Conservation (phyloP, 2,888 invertebrate genomes). For the Teleiodes luculella region DNA sequence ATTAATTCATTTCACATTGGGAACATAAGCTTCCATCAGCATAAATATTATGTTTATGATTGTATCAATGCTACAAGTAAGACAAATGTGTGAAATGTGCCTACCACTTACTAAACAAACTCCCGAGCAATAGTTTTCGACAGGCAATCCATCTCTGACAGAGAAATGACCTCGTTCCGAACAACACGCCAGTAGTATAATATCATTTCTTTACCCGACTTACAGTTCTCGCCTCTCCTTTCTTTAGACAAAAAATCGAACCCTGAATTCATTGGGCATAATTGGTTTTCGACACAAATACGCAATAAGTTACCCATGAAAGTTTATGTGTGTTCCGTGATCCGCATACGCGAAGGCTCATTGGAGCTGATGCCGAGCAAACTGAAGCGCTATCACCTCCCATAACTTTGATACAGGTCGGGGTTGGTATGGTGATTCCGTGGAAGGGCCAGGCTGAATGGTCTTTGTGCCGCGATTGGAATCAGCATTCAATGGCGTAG, state of each 20-base stretch:
- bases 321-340: conserved; percentile 53
- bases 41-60: too few relatives aligned
- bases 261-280: conserved; percentile 41
- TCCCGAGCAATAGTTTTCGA: too few relatives aligned
- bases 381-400: conserved; percentile 9
- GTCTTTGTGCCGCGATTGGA: background rate
- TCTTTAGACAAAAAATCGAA: conserved; percentile 35
- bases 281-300: conserved; percentile 61
- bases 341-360: conserved; percentile 41
- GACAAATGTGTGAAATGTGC: too few relatives aligned
- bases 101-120: too few relatives aligned
- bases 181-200: background rate
- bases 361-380: conserved; percentile 30
- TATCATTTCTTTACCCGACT: background rate
- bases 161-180: background rate
- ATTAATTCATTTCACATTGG: too few relatives aligned
- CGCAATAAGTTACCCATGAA: conserved; percentile 53
- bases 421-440: background rate
- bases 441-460: background rate
- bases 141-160: background rate
- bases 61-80: too few relatives aligned
- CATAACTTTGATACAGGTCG: conserved; percentile 14
- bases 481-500: background rate
- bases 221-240: background rate
- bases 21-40: too few relatives aligned